These are phyloP conservation scores for Hydrophis major DNA, from an alignment of 2,797 vertebrate genomes.

Conservation along the genomic window DNA sequence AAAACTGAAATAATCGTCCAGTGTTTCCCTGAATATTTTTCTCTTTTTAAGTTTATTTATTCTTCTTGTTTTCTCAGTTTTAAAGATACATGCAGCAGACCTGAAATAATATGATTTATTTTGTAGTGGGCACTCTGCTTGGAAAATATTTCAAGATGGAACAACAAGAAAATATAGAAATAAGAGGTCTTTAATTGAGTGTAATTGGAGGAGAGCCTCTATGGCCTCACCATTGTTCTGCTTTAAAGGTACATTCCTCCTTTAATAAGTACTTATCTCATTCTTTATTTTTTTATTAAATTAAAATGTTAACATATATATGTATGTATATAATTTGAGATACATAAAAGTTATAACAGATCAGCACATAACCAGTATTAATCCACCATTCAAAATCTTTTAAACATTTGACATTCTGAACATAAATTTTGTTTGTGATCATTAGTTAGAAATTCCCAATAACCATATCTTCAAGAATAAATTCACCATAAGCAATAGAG, in stretches of 20 bases:
- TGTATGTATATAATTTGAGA: conserved; percentile 1
- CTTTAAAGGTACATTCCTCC: conserved; percentile 15
- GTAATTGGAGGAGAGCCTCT: not conserved
- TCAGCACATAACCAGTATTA: not conserved
- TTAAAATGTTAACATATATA: not conserved
- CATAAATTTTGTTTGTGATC: not conserved
- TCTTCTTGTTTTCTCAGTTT: not conserved
- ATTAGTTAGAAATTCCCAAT: not conserved
- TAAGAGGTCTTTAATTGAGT: not conserved
- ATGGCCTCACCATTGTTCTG: not conserved
- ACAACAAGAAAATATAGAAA: not conserved
- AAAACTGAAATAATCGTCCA: not conserved
- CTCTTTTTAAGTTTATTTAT: not conserved
- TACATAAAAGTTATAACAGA: not conserved
- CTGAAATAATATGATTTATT: not conserved
- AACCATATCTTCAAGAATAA: not conserved
- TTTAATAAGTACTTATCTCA: conserved; percentile 1
- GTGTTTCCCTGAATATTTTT: not conserved
- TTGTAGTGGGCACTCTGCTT: not conserved
- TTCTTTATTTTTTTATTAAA: not conserved
- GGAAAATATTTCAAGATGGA: not conserved
- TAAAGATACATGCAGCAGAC: not conserved
- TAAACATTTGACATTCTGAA: not conserved
- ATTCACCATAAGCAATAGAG: not conserved
- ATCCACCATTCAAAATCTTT: not conserved